phyloP scores from a whole-genome alignment of 1,140 invertebrate genomes.

The Paraescarpia echinospica region DNA sequence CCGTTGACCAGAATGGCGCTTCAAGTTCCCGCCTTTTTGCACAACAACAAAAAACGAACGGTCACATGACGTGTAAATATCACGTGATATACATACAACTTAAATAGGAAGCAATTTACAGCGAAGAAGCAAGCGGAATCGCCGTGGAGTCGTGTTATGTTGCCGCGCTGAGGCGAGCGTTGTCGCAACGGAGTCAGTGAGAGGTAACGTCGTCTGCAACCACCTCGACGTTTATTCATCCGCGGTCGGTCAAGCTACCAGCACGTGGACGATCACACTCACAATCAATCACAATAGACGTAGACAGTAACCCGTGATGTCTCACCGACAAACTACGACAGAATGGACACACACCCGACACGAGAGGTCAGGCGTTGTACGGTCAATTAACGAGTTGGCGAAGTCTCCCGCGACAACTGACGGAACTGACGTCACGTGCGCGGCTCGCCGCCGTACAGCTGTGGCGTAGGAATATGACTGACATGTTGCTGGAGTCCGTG shows the following conservation, averaged over 20 bases:
- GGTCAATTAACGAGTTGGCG: background rate
- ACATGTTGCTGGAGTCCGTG: slow-evolving; percentile 59
- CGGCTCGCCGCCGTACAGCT: slow-evolving; percentile 3
- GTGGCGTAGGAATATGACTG: slow-evolving; percentile 3
- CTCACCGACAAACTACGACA: too few species aligned
- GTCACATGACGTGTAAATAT: background rate
- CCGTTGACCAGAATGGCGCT: background rate
- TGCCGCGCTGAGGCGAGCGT: background rate
- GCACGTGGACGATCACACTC: background rate
- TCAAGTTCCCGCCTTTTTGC: background rate
- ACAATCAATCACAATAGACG: background rate
- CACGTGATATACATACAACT: background rate
- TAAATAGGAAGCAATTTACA: background rate
- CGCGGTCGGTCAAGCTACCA: background rate
- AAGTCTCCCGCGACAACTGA: background rate
- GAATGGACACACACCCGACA: too few species aligned
- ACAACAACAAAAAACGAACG: background rate
- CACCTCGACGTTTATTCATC: background rate
- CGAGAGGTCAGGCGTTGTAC: background rate
- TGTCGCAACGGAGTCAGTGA: background rate
- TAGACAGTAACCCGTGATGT: background rate
- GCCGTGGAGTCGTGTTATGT: background rate
- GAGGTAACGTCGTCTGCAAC: background rate
- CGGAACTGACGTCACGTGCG: slow-evolving; percentile 14
- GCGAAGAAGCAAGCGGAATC: background rate